Percentiles rank a stretch among this genome's conserved stretches.
Conservation (phyloP, 1,140 invertebrate species). For the Pseudomyrmex flavicornis region DNA sequence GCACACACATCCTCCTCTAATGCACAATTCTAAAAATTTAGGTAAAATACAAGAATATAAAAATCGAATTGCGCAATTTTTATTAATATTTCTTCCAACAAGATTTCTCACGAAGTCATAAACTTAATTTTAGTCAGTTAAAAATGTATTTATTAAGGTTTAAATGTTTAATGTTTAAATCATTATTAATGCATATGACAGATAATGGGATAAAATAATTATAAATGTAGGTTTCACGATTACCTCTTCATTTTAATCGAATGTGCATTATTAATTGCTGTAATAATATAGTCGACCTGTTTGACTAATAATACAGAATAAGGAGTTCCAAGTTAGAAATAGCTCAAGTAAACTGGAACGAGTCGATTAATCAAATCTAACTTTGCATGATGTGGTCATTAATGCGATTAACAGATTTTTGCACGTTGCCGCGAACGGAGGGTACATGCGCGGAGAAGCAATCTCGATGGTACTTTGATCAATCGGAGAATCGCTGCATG, state of each 20-base stretch:
- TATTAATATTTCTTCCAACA: not conserved
- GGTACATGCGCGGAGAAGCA: conserved; percentile 93
- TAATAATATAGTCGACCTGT: not conserved
- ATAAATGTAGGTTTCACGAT: not conserved
- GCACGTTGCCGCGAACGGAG: conserved; percentile 90
- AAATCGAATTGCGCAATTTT: not conserved
- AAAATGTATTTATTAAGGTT: not conserved
- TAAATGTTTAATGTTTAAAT: no score
- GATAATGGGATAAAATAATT: not conserved
- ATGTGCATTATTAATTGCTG: not conserved
- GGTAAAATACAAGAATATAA: not conserved
- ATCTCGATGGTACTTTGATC: conserved; percentile 95
- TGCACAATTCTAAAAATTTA: not conserved
- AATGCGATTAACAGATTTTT: conserved; percentile 88
- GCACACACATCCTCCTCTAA: no score
- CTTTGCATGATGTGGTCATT: conserved; percentile 80
- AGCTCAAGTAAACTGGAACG: not conserved
- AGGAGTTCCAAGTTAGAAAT: not conserved
- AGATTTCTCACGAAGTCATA: not conserved
- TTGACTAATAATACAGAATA: not conserved
- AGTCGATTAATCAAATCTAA: conserved; percentile 65
- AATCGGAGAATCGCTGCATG: conserved; percentile 93
- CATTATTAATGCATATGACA: not conserved
- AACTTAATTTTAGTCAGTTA: not conserved
- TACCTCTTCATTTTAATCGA: conserved; percentile 33